phyloP scores from a whole-genome alignment of 1,140 invertebrate species.

The Coptotermes formosanus region DNA sequence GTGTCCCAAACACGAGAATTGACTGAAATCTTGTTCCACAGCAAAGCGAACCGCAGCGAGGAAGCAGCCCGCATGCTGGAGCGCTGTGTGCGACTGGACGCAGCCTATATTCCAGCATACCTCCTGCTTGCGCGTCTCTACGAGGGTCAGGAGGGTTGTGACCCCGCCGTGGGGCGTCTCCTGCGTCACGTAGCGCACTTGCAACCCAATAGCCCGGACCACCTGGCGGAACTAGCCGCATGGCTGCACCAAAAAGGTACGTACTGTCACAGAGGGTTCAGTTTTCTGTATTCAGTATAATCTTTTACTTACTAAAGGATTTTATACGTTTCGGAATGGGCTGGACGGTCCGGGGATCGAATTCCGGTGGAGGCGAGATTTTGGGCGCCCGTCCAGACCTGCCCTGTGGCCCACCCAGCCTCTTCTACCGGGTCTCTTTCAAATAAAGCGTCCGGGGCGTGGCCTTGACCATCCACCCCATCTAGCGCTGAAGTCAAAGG shows the following conservation, averaged over 20 bases:
- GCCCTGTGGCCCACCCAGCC: too few species aligned
- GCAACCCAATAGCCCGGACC: slow-evolving; percentile 65
- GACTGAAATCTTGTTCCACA: slow-evolving; percentile 42
- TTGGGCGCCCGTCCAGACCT: too few species aligned
- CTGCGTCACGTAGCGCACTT: slow-evolving; percentile 58
- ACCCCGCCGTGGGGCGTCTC: slow-evolving; percentile 53
- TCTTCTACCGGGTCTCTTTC: too few species aligned
- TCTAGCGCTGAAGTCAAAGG: too few species aligned
- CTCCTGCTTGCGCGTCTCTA: slow-evolving; percentile 60
- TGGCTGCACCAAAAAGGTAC: slow-evolving; percentile 50
- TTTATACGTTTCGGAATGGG: too few species aligned
- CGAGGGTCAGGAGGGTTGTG: slow-evolving; percentile 44
- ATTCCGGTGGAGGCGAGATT: too few species aligned
- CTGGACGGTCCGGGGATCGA: too few species aligned
- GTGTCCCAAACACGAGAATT: too few species aligned
- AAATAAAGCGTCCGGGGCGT: too few species aligned
- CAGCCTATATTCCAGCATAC: slow-evolving; percentile 65
- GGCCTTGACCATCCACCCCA: too few species aligned
- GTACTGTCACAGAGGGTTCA: background rate
- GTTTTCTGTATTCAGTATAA: too few species aligned
- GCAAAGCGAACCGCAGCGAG: slow-evolving; percentile 62
- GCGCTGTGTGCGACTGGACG: slow-evolving; percentile 62
- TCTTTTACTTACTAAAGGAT: too few species aligned
- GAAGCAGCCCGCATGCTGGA: slow-evolving; percentile 67
- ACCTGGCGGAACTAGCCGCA: slow-evolving; percentile 63